These are phyloP conservation scores for Sebastes minor DNA, from an alignment of 2,797 vertebrate species.

Conservation along the genomic window DNA sequence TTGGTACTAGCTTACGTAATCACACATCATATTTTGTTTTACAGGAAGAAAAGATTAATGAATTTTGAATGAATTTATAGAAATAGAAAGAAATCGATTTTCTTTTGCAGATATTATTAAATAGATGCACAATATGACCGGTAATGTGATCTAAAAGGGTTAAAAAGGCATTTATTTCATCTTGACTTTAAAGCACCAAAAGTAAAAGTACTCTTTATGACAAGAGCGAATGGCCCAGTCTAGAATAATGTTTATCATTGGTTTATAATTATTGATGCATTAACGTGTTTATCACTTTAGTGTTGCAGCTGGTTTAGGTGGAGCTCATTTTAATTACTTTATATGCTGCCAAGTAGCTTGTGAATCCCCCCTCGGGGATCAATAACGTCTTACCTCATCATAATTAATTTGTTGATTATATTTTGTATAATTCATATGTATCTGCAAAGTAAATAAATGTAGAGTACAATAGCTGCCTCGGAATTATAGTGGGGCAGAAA, in stretches of 20 bases:
- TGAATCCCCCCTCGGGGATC: background rate
- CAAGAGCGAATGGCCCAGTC: background rate
- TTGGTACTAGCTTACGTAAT: background rate
- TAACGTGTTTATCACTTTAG: background rate
- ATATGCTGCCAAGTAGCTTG: background rate
- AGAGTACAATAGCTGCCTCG: background rate
- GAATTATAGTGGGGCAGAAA: background rate
- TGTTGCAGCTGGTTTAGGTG: background rate
- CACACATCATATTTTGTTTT: background rate
- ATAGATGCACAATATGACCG: too few species aligned
- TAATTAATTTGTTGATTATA: background rate
- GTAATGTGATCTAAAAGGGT: too few species aligned
- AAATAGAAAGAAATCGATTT: background rate
- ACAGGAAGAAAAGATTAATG: background rate
- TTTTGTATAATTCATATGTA: background rate
- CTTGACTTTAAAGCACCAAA: background rate
- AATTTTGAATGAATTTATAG: background rate
- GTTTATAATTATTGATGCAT: background rate
- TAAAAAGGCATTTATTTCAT: too few species aligned
- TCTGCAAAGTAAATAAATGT: background rate
- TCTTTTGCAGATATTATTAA: accelerated
- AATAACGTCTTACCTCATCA: background rate
- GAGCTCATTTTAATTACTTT: background rate
- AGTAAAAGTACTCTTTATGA: background rate
- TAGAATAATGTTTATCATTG: background rate